phyloP scores from a whole-genome alignment of 2,113 vertebrate species.

The Tyrannus savana region DNA sequence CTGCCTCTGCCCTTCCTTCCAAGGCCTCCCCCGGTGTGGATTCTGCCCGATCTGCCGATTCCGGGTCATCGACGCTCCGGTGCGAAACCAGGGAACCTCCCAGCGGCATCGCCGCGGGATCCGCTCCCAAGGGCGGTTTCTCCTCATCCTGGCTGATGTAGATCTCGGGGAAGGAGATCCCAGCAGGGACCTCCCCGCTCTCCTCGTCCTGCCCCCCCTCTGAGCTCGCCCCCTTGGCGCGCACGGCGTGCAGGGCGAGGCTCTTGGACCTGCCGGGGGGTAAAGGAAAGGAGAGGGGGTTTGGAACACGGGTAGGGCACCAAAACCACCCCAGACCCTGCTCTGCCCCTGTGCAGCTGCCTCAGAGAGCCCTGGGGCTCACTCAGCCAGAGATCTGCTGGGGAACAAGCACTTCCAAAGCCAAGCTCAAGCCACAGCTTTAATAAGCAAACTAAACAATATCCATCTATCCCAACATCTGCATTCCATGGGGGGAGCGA shows the following conservation, averaged over 20 bases:
- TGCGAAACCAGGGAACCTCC: constrained; percentile 40
- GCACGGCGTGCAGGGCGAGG: constrained; percentile 80
- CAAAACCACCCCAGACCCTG: rapidly evolving
- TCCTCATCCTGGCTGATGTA: constrained; percentile 57
- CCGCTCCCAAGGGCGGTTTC: neutral
- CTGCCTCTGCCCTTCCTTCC: constrained; percentile 21
- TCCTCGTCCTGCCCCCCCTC: constrained; percentile 74
- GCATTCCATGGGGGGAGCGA: neutral
- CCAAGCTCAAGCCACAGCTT: neutral
- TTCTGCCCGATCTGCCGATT: constrained; percentile 16
- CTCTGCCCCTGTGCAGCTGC: neutral
- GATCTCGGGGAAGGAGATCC: constrained; percentile 71
- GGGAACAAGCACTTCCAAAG: neutral
- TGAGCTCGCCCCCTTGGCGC: constrained; percentile 71
- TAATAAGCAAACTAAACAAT: neutral
- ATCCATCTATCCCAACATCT: neutral
- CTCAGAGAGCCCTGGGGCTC: neutral
- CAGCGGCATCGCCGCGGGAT: neutral
- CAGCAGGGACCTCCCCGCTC: constrained; percentile 59
- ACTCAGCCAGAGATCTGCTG: neutral
- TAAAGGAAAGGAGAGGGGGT: neutral
- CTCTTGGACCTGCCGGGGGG: constrained; percentile 85
- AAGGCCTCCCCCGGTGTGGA: neutral
- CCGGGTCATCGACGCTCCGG: neutral
- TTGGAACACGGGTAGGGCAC: neutral